These are phyloP conservation scores for Spondyliosoma cantharus DNA, from an alignment of 2,797 vertebrate genomes.

Conservation along the genomic window DNA sequence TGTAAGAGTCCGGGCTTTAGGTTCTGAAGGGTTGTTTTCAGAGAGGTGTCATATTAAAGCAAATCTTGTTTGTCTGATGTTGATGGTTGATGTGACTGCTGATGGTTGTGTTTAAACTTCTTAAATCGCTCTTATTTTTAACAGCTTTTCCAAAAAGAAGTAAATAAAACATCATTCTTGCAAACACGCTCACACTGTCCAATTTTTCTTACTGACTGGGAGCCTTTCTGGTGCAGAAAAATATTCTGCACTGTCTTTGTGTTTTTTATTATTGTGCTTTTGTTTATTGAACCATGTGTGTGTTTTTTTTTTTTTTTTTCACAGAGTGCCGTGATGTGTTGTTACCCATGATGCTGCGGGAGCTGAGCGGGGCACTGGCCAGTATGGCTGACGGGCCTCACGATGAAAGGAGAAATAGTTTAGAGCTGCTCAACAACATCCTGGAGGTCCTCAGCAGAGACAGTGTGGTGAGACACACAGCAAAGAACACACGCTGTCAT, in stretches of 20 bases:
- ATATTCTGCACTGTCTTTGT: background rate
- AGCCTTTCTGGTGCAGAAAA: background rate
- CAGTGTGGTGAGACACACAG: slow-evolving; percentile 87
- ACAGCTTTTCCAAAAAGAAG: slow-evolving; percentile 1
- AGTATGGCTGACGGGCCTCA: slow-evolving; percentile 79
- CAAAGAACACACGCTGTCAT: background rate
- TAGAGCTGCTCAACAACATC: slow-evolving; percentile 95
- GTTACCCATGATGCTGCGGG: slow-evolving; percentile 95
- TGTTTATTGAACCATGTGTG: slow-evolving; percentile 68
- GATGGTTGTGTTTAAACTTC: slow-evolving; percentile 21
- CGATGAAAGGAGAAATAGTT: slow-evolving; percentile 86
- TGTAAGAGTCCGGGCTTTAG: slow-evolving; percentile 22
- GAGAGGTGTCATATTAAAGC: slow-evolving; percentile 21
- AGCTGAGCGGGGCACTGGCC: slow-evolving; percentile 88
- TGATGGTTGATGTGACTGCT: slow-evolving; percentile 27
- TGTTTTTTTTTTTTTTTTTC: slow-evolving; percentile 8
- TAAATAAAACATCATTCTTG: slow-evolving; percentile 20
- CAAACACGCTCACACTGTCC: background rate
- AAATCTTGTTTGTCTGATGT: slow-evolving; percentile 2
- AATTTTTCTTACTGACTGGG: background rate
- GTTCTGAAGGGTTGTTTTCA: slow-evolving; percentile 38
- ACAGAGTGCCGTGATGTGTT: slow-evolving; percentile 95
- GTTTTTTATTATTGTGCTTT: background rate
- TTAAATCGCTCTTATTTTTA: slow-evolving; percentile 7
- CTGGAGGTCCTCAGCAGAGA: slow-evolving; percentile 93